A percentile compares a stretch with the other conserved stretches of the same genome.
These are phyloP conservation scores for Pangasius krempfi DNA, from an alignment of 2,797 vertebrate genomes.

Conservation along the genomic window DNA sequence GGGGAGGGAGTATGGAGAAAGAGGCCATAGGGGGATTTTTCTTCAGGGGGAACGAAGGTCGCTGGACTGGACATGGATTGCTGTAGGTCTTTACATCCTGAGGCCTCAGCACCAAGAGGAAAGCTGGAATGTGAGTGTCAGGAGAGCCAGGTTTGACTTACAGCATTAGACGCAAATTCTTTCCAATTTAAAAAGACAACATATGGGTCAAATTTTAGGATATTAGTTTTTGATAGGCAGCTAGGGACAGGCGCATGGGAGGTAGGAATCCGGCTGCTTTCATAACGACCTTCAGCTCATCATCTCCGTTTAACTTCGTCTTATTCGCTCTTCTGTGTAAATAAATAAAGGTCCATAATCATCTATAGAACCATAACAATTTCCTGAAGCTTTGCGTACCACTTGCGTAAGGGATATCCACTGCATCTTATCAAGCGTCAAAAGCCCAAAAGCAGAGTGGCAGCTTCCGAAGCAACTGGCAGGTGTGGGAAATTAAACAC, in stretches of 20 bases:
- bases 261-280: conserved; percentile 77
- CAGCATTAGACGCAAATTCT: conserved; percentile 89
- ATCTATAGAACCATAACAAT: not conserved
- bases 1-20: conserved; percentile 58
- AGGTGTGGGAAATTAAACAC: conserved; percentile 52
- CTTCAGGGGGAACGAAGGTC: conserved; percentile 9
- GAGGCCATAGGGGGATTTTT: conserved; percentile 36
- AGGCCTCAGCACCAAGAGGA: conserved; percentile 69
- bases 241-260: conserved; percentile 63
- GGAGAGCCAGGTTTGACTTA: conserved; percentile 81
- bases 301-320: not conserved
- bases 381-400: not conserved
- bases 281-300: conserved; percentile 58
- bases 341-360: not conserved
- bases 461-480: conserved; percentile 53
- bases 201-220: conserved; percentile 82
- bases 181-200: conserved; percentile 90
- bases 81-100: conserved; percentile 82
- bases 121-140: conserved; percentile 68
- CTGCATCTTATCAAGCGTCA: conserved; percentile 37
- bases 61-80: conserved; percentile 39
- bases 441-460: conserved; percentile 1
- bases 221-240: conserved; percentile 85
- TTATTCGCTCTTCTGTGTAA: not conserved
- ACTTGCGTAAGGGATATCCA: not conserved